Conservation (phyloP, 2,797 vertebrate genomes). For the Scolopax bukidnonensis region DNA sequence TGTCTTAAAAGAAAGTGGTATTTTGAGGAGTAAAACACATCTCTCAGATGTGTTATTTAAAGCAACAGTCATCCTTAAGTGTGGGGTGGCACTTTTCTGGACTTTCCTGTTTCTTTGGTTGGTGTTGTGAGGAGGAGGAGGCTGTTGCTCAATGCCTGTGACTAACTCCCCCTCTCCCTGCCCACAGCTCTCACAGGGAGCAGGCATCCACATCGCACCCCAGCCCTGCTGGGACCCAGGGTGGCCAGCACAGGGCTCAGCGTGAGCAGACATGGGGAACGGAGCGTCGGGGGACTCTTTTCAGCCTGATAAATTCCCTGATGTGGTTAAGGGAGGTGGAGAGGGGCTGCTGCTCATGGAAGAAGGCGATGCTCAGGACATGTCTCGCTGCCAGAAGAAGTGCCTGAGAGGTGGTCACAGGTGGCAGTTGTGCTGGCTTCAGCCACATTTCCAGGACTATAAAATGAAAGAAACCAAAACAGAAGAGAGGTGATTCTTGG, state of each 20-base stretch:
- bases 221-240: rapidly evolving
- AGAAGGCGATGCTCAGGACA: neutral
- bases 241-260: rapidly evolving
- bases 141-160: neutral
- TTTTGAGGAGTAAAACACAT: neutral
- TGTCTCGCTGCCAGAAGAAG: neutral
- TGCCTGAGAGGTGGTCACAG: neutral
- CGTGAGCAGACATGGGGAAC: neutral
- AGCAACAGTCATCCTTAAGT: neutral
- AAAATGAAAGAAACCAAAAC: neutral
- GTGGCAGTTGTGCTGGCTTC: neutral
- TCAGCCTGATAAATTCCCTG: neutral
- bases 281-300: rapidly evolving
- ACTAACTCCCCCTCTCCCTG: neutral
- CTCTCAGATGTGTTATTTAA: neutral
- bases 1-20: neutral
- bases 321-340: neutral
- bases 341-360: neutral
- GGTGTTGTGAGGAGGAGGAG: neutral
- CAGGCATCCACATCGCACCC: rapidly evolving
- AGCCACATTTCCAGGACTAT: neutral
- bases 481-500: neutral
- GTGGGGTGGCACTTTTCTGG: neutral
- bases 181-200: neutral
- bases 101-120: neutral